phyloP scores from a whole-genome alignment of 2,888 invertebrate genomes.

The Mythimna pallens region DNA sequence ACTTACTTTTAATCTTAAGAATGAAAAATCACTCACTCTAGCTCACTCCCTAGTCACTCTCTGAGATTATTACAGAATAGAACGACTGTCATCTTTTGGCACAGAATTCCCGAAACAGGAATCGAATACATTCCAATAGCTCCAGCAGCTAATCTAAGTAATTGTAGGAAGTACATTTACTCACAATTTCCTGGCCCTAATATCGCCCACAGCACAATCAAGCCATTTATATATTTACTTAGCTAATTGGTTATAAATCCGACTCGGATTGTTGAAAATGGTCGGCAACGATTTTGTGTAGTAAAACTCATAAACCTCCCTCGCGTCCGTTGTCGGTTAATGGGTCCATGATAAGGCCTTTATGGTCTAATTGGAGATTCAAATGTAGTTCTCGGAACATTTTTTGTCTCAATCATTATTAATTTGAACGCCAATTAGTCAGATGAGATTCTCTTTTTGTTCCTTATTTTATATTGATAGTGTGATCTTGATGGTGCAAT shows the following conservation, averaged over 20 bases:
- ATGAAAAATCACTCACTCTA: too few relatives aligned
- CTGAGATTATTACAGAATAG: too few relatives aligned
- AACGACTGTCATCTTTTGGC: too few relatives aligned
- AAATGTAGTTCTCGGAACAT: constrained; percentile 75
- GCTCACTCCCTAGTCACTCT: too few relatives aligned
- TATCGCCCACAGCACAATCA: constrained; percentile 74
- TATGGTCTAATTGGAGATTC: constrained; percentile 86
- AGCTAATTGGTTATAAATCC: constrained; percentile 89
- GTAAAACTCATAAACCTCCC: constrained; percentile 90
- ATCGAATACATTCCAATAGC: background rate
- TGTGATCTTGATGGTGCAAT: background rate
- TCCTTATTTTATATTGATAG: constrained; percentile 42
- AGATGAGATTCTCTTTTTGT: constrained; percentile 64
- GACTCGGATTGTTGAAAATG: constrained; percentile 85
- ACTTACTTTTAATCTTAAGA: too few relatives aligned
- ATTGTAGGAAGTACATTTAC: constrained; percentile 32
- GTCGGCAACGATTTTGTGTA: constrained; percentile 87
- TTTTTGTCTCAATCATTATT: constrained; percentile 85
- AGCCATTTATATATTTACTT: constrained; percentile 81
- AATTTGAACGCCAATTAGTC: constrained; percentile 86
- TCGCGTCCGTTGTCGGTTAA: constrained; percentile 84
- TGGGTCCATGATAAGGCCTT: constrained; percentile 86
- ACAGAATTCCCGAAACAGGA: too few relatives aligned
- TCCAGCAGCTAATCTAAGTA: background rate
- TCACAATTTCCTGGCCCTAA: constrained; percentile 69